Base-by-base conservation (phyloP, 2,797 vertebrate genomes). In the Mallotus villosus region DNA sequence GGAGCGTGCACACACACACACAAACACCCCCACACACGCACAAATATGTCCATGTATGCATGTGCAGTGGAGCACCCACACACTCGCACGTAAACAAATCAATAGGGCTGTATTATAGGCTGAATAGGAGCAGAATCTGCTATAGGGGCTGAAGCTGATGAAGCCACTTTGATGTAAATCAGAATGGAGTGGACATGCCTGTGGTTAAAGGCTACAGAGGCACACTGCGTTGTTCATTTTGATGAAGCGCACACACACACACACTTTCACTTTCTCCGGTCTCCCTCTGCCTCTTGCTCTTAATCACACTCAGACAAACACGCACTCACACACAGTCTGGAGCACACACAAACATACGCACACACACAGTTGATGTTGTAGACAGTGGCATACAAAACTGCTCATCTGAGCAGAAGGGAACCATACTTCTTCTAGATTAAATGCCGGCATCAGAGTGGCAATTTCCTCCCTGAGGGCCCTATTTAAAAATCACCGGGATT, bases 341-440 rank as follows among this genome's bases (percentile, higher is more conserved):
- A 72, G 25, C 73, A 68, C n/a, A 24, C 46, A 61, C 59, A 60
- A 21, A 58, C 73, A 64, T 46, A 71, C 59, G 63, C 63, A 65
- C 60, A 57, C 21, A 63, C 67, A 24, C 49, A 32, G 29, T 63
- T 41, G 51, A 25, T 71, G 69, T 59, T 67, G 58, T 73, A 77
- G 80, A 80, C 72, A 75, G 70, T n/a, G 9, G 70, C 76, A 72
- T 67, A 72, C 74, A 80, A 69, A 63, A 72, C 71, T 74, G 64
- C 77, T 75, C 72, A 79, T 73, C 68, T 63, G 64, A 62, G 70
- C 67, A 72, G 69, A 71, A 55, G 61, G 62, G 27, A 34, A 17
- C 71, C 70, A 74, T 81, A 74, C 62, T 78, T 81, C 72, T 29
- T 74, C 67, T 60, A 78, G 78, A 85, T 82, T 78, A 79, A 86